Percentiles rank a stretch among this genome's conserved stretches.
These are phyloP conservation scores for Fundulus diaphanus DNA, from an alignment of 2,797 vertebrate genomes.

Conservation along the genomic window DNA sequence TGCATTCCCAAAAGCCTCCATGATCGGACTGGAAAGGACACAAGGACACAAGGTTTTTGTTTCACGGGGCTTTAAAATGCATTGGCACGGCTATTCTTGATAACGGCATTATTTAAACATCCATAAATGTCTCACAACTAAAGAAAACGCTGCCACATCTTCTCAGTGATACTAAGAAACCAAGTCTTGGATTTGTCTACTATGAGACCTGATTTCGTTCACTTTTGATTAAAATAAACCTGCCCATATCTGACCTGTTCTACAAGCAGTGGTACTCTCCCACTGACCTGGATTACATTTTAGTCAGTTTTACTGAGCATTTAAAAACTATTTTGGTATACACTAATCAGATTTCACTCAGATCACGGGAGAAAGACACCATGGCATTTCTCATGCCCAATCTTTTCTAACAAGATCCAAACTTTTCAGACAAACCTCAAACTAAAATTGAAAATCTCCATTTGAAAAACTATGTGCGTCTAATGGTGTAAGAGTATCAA, in stretches of 20 bases:
- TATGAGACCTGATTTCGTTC: too few relatives aligned
- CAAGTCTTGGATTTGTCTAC: too few relatives aligned
- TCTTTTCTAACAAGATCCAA: background rate
- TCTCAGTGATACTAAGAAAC: too few relatives aligned
- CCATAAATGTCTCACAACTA: too few relatives aligned
- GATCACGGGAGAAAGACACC: background rate
- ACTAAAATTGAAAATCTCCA: background rate
- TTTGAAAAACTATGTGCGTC: background rate
- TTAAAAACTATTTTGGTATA: background rate
- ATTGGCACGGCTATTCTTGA: too few relatives aligned
- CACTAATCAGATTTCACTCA: background rate
- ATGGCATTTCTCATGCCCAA: background rate
- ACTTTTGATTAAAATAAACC: too few relatives aligned
- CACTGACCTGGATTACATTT: background rate
- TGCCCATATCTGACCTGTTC: too few relatives aligned
- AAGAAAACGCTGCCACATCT: too few relatives aligned
- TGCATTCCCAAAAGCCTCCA: constrained; percentile 94
- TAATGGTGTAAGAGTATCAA: background rate
- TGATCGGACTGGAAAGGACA: constrained; percentile 85
- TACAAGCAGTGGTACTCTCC: too few relatives aligned
- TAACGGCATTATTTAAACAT: too few relatives aligned
- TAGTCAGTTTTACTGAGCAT: background rate
- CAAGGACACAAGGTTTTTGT: background rate
- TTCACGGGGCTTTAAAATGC: background rate
- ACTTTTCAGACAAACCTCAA: background rate